Evolutionary conservation across 1,140 invertebrate genomes (phyloP).

Genomic region (Heterodera carotae): DNA sequence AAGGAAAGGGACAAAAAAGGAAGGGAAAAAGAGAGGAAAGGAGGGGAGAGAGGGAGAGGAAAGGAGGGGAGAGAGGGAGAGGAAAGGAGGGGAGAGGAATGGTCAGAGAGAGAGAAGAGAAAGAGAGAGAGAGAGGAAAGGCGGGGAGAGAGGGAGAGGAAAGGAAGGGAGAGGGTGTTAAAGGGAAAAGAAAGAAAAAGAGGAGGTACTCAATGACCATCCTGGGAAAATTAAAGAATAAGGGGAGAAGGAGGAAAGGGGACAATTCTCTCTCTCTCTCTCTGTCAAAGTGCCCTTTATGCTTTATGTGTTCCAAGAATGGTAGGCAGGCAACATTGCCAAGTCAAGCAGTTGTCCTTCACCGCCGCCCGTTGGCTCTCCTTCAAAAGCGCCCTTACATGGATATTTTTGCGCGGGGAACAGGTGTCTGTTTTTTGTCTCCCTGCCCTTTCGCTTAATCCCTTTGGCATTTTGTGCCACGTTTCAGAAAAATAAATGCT

Average conservation of each 20-base stretch:
- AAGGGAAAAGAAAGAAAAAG: neutral
- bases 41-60: conserved; percentile 59
- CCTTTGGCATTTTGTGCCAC: too few relatives aligned
- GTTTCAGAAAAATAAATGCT: conserved; percentile 15
- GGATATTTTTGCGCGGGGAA: conserved; percentile 53
- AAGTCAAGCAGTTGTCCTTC: conserved; percentile 60
- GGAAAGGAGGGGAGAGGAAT: too few relatives aligned
- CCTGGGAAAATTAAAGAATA: too few relatives aligned
- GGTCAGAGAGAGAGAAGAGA: too few relatives aligned
- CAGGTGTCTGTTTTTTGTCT: conserved; percentile 23
- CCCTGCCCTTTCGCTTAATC: neutral
- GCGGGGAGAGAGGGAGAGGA: neutral
- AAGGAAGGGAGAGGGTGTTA: neutral
- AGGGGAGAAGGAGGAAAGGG: conserved; percentile 50
- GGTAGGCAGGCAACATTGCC: conserved; percentile 61
- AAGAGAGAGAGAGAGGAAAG: too few relatives aligned
- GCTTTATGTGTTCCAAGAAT: too few relatives aligned
- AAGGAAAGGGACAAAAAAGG: neutral
- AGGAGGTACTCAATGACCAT: too few relatives aligned
- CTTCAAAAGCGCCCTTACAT: conserved; percentile 56
- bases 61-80: too few relatives aligned
- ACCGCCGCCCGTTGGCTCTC: conserved; percentile 61
- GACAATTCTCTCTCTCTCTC: too few relatives aligned
- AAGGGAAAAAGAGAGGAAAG: conserved; percentile 52
- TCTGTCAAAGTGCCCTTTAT: too few relatives aligned